Conservation (phyloP, 2,888 invertebrate species). For the Cybosia mesomella region DNA sequence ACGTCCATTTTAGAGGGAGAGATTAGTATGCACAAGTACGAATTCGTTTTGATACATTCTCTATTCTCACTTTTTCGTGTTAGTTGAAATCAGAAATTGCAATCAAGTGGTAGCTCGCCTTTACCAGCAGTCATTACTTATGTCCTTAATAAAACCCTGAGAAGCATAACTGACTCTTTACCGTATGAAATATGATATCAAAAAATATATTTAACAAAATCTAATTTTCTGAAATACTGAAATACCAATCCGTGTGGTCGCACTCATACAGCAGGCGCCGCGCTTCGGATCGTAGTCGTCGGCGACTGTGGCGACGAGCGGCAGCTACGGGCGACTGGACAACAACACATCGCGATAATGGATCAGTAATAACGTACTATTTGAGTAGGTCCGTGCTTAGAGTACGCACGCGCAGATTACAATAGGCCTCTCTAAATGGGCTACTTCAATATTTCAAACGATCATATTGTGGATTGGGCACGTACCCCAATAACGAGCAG, state of each 20-base stretch:
- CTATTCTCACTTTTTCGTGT: background rate
- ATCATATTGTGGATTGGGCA: background rate
- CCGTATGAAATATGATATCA: no score
- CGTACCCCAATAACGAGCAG: background rate
- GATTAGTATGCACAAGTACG: background rate
- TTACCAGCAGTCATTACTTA: no score
- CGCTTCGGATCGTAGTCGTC: no score
- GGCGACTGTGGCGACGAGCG: background rate
- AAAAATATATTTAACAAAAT: no score
- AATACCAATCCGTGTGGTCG: background rate
- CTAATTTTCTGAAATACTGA: no score
- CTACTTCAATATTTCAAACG: slow-evolving; percentile 3
- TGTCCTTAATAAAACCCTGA: no score
- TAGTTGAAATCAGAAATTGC: background rate
- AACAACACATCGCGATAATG: background rate
- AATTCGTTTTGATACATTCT: background rate
- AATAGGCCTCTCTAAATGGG: background rate
- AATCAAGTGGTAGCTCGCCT: background rate
- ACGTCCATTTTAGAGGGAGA: no score
- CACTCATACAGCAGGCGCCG: background rate
- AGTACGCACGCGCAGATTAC: background rate
- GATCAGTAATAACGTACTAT: background rate
- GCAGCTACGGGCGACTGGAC: background rate
- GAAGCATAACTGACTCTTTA: no score
- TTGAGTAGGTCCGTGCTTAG: background rate